These are phyloP conservation scores for Leptinotarsa undecemlineata DNA, from an alignment of 1,140 invertebrate species.

Conservation along the genomic window DNA sequence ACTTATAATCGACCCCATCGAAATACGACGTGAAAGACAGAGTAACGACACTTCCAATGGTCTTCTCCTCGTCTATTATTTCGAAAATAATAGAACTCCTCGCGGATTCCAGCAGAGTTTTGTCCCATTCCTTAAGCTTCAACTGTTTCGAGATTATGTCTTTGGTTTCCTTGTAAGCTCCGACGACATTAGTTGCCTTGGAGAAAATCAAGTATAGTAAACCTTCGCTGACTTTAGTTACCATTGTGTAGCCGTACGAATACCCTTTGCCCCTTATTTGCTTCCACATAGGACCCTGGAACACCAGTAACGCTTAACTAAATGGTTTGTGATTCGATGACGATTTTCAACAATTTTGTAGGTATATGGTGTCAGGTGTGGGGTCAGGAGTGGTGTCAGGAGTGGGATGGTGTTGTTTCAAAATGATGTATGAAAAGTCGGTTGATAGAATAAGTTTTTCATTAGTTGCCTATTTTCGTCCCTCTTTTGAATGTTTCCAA, in stretches of 20 bases:
- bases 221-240: slow-evolving; percentile 67
- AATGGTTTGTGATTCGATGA: too few relatives aligned
- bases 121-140: slow-evolving; percentile 67
- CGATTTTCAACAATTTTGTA: too few relatives aligned
- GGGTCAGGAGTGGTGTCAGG: too few relatives aligned
- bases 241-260: slow-evolving; percentile 77
- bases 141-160: slow-evolving; percentile 68
- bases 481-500: too few relatives aligned
- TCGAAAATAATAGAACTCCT: slow-evolving; percentile 85
- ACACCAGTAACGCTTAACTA: neutral
- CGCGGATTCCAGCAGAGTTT: slow-evolving; percentile 77
- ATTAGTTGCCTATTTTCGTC: too few relatives aligned
- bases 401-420: too few relatives aligned
- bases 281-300: slow-evolving; percentile 84
- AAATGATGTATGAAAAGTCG: neutral
- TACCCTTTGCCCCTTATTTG: slow-evolving; percentile 82
- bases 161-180: slow-evolving; percentile 77
- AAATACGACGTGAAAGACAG: slow-evolving; percentile 76
- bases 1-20: slow-evolving; percentile 67
- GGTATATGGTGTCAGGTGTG: too few relatives aligned
- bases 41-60: slow-evolving; percentile 69
- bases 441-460: too few relatives aligned
- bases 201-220: slow-evolving; percentile 73
- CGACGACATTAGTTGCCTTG: slow-evolving; percentile 73
- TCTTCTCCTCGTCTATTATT: slow-evolving; percentile 79